Evolutionary conservation across 2,797 vertebrate species (phyloP).

Genomic region (Coregonus ussuriensis): DNA sequence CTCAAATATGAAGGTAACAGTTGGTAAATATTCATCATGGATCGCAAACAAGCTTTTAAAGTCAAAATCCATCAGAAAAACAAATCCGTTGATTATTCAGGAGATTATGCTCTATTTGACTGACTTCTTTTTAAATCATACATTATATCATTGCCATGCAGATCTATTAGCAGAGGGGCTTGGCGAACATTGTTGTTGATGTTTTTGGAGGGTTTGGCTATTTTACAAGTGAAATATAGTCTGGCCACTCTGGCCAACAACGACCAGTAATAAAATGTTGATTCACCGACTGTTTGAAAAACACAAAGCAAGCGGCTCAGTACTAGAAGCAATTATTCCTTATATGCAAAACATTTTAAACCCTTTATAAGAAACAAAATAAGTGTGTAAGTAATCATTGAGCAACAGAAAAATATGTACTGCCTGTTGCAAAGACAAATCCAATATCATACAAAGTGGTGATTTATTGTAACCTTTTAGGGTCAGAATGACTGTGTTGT

Average conservation of each 20-base stretch:
- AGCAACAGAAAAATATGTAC: no score
- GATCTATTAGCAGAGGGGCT: neutral
- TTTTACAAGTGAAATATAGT: neutral
- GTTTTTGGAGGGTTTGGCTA: neutral
- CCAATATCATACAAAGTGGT: no score
- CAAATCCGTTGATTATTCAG: neutral
- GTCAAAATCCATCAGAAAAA: neutral
- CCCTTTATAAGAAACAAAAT: no score
- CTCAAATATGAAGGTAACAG: neutral
- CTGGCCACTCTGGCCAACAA: neutral
- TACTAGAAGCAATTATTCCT: no score
- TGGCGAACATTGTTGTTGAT: neutral
- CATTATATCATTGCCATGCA: neutral
- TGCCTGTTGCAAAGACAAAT: no score
- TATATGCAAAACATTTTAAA: no score
- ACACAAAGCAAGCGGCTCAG: neutral
- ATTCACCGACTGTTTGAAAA: neutral
- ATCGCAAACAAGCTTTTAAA: neutral
- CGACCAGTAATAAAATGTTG: neutral
- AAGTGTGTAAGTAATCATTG: no score
- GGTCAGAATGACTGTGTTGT: neutral
- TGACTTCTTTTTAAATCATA: neutral
- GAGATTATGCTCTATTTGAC: neutral
- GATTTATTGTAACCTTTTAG: no score
- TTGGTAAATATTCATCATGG: neutral